phyloP scores from a whole-genome alignment of 2,113 vertebrate genomes.

The Damaliscus lunatus region DNA sequence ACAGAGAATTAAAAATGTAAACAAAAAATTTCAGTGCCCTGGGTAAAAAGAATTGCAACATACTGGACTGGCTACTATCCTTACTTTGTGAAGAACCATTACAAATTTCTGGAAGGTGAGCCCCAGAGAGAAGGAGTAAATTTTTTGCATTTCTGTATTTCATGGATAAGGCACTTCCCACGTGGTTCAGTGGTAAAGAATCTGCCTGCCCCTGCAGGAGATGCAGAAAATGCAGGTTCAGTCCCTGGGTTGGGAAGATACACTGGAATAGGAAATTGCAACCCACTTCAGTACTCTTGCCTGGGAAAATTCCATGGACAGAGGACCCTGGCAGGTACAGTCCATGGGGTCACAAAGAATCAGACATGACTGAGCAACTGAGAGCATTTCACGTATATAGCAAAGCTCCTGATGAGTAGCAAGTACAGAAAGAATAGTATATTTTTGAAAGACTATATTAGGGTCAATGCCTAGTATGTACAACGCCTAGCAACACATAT shows the following conservation, averaged over 20 bases:
- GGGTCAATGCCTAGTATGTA: not conserved
- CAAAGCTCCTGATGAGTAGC: not conserved
- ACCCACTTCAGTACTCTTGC: not conserved
- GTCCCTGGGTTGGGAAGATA: not conserved
- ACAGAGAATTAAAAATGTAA: not conserved
- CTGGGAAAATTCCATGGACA: not conserved
- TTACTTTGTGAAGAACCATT: not conserved
- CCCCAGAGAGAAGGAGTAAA: not conserved
- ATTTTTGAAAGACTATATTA: not conserved
- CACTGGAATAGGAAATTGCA: not conserved
- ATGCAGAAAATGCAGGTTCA: not conserved
- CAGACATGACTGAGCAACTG: not conserved
- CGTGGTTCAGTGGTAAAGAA: not conserved
- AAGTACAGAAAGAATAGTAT: not conserved
- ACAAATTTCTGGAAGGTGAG: not conserved
- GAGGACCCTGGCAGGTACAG: not conserved
- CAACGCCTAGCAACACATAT: not conserved
- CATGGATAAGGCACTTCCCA: not conserved
- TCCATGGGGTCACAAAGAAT: not conserved
- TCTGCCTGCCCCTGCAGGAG: not conserved
- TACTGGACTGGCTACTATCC: not conserved
- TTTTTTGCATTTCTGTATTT: not conserved
- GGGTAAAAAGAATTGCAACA: not conserved
- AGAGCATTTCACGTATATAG: not conserved
- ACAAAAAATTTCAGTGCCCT: not conserved